phyloP scores from a whole-genome alignment of 1,140 invertebrate species.

The Thaumatotibia leucotreta region DNA sequence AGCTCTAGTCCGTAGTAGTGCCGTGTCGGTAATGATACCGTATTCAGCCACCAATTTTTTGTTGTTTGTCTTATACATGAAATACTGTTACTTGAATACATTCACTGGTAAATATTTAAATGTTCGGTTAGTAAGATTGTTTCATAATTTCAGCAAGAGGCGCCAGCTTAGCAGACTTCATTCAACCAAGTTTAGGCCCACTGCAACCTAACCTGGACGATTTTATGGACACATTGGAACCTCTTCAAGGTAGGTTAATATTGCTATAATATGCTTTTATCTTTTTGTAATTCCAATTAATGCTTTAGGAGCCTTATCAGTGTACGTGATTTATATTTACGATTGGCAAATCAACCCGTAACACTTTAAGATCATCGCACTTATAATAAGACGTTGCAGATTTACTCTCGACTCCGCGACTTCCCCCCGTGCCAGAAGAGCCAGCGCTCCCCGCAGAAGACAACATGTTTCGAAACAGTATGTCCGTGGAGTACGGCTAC shows the following conservation, averaged over 20 bases:
- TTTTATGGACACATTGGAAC: slow-evolving; percentile 94
- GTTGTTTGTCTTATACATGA: no score
- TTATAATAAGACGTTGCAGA: slow-evolving; percentile 29
- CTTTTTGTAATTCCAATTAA: no score
- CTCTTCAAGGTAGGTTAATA: slow-evolving; percentile 86
- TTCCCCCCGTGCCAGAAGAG: slow-evolving; percentile 78
- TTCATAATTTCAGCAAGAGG: slow-evolving; percentile 77
- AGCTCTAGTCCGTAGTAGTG: no score
- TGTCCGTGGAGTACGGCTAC: slow-evolving; percentile 55
- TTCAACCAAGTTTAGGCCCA: slow-evolving; percentile 97
- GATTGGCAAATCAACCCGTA: no score
- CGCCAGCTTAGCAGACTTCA: slow-evolving; percentile 89
- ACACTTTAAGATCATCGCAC: neutral
- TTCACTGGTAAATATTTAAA: no score
- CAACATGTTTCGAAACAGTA: slow-evolving; percentile 51
- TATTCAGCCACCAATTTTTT: no score
- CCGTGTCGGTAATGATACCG: no score
- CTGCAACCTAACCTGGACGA: slow-evolving; percentile 98
- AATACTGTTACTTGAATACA: no score
- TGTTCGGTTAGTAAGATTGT: no score
- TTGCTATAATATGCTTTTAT: no score
- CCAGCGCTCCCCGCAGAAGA: slow-evolving; percentile 54
- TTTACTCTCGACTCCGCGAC: slow-evolving; percentile 57
- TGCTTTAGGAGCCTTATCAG: no score
- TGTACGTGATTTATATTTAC: no score